Base-by-base conservation (phyloP, 2,888 invertebrate genomes). In the Torymus aiolomorphi region DNA sequence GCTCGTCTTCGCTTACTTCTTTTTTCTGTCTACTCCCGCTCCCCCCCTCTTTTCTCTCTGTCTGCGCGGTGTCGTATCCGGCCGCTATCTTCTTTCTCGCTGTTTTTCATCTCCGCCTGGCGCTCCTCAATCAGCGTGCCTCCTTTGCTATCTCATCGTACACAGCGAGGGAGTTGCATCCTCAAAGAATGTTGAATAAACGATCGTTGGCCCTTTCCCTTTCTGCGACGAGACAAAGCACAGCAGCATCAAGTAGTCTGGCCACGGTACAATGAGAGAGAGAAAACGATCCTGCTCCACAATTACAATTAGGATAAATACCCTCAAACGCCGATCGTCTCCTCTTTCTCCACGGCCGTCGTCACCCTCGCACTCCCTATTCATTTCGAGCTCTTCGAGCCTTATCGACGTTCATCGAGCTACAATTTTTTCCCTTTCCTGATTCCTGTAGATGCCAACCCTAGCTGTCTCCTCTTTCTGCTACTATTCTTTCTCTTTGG, bases 241-340 rank as follows among this genome's bases (percentile, higher is more conserved):
- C 31, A 65, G 61, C 49, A 67, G 16, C 18, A 49, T 24, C 52
- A 52, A 31, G 65, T 18, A 49, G 14, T 42, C 54, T 10, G 42
- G 20, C n/a, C 16, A 14, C 69, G 51, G n/a, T 20, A 18, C 57
- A 71, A 59, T 59, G 59, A 71, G 71, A 51, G 65, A 12, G 59
- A n/a, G 63, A 14, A 59, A 59, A 76, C 59, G 52, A 24, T 20
- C 72, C 18, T 42, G 65, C 62, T 70, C 78, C 56, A 66, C 82
- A 81, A 82, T 83, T 84, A 83, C 82, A 80, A 84, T 84, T 83
- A 83, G 83, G 81, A 80, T 83, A 83, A 83, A 83, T 82, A 82
- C 83, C 77, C 71, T 76, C 74, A 75, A 82, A 82, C 71, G 79
- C 73, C 65, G 59, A 69, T 63, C 52, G 18, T 42, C 62, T 59